Percentiles rank a stretch among this genome's conserved stretches.
phyloP scores from a whole-genome alignment of 1,140 invertebrate species.

The Palaemon carinicauda region DNA sequence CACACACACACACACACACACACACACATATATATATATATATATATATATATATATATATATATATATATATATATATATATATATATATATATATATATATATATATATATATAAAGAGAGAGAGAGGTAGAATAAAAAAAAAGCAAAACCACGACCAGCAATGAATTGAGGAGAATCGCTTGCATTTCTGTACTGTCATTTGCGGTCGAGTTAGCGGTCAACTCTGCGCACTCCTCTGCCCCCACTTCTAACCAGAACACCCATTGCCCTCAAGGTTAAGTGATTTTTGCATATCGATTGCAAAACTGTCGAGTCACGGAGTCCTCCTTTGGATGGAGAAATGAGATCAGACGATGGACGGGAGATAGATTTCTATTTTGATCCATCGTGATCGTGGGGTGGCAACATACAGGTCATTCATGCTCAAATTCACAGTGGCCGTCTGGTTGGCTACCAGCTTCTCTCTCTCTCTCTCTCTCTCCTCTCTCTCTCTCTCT shows the following conservation, averaged over 20 bases:
- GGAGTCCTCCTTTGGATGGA: neutral
- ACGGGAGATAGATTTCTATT: neutral
- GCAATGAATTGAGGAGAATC: neutral
- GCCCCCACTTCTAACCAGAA: too few relatives aligned
- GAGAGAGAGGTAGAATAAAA: neutral
- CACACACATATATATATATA: too few relatives aligned
- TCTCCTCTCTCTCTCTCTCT: too few relatives aligned
- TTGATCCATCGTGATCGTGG: too few relatives aligned
- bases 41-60: neutral
- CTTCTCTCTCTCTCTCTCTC: too few relatives aligned
- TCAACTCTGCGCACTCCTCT: too few relatives aligned
- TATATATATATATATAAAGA: neutral
- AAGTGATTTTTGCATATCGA: neutral
- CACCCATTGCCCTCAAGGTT: neutral
- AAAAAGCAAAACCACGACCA: neutral
- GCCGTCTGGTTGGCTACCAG: too few relatives aligned
- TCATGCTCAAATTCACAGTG: too few relatives aligned
- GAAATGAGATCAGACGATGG: too few relatives aligned
- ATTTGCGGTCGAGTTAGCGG: too few relatives aligned
- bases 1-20: too few relatives aligned
- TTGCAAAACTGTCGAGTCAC: neutral
- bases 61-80: slow-evolving; percentile 2
- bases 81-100: slow-evolving; percentile 2
- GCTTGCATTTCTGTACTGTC: neutral
- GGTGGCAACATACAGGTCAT: too few relatives aligned